Conservation (phyloP, 2,797 vertebrate species). For the Oreochromis grahami region DNA sequence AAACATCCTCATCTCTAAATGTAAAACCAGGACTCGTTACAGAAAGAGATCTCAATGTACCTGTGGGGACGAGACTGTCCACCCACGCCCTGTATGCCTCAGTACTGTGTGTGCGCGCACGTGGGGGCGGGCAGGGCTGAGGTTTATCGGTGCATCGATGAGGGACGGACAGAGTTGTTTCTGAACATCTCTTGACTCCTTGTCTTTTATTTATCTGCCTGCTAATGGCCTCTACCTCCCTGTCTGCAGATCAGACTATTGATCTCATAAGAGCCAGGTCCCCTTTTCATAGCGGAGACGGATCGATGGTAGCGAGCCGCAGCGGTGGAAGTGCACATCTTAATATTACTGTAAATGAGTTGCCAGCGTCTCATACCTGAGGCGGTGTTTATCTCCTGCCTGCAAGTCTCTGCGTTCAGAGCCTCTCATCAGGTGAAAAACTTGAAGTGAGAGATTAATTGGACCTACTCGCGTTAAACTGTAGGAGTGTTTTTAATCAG, state of each 20-base stretch:
- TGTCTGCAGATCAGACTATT: neutral
- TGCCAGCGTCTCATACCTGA: neutral
- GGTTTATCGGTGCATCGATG: conserved; percentile 4
- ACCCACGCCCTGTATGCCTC: conserved; percentile 9
- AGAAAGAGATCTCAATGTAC: neutral
- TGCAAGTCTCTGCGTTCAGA: neutral
- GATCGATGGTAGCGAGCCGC: neutral
- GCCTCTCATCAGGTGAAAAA: neutral
- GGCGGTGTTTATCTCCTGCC: neutral
- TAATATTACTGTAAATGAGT: neutral
- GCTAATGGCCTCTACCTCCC: neutral
- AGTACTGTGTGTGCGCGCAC: neutral
- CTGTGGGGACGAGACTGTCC: neutral
- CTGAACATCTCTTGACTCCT: neutral
- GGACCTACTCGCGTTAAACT: neutral
- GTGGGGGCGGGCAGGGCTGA: neutral
- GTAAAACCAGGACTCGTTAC: neutral
- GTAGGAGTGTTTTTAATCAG: neutral
- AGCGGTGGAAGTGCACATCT: neutral
- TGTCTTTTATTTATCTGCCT: neutral
- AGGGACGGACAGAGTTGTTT: neutral
- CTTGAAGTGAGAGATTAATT: neutral
- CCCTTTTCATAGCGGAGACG: neutral
- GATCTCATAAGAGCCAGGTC: neutral
- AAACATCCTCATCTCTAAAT: neutral